A percentile compares a stretch with the other conserved stretches of the same genome.
Conservation (phyloP, 2,888 invertebrate species). For the Eristalis pertinax region DNA sequence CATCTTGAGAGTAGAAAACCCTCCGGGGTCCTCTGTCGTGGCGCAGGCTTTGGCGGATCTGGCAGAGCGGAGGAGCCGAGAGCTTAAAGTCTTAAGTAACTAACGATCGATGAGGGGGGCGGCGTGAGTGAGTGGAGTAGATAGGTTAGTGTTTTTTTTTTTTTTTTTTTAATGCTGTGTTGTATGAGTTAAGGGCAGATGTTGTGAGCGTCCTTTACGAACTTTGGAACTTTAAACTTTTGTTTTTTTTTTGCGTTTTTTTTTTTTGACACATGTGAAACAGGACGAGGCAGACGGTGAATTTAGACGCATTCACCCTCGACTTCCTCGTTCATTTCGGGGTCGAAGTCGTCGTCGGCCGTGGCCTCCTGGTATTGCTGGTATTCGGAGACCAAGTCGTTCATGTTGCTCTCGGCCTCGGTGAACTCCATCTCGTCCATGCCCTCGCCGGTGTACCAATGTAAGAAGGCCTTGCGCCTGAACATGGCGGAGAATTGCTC, state of each 20-base stretch:
- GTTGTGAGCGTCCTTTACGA: slow-evolving; percentile 50
- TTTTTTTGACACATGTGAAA: too few relatives aligned
- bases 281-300: not conserved
- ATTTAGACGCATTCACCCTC: slow-evolving; percentile 82
- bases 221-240: slow-evolving; percentile 64
- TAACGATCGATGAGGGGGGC: slow-evolving; percentile 36
- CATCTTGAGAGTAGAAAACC: slow-evolving; percentile 10
- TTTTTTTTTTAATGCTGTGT: not conserved
- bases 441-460: slow-evolving; percentile 95
- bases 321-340: slow-evolving; percentile 87
- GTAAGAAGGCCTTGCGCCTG: slow-evolving; percentile 89
- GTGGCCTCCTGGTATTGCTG: slow-evolving; percentile 97
- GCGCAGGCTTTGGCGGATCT: slow-evolving; percentile 3
- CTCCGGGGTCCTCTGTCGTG: not conserved
- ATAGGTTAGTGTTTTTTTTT: not conserved
- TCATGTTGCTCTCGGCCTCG: slow-evolving; percentile 97
- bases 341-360: slow-evolving; percentile 93
- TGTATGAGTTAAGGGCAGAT: slow-evolving; percentile 36
- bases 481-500: slow-evolving; percentile 91
- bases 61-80: slow-evolving; percentile 3
- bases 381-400: slow-evolving; percentile 94
- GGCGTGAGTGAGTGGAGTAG: not conserved
- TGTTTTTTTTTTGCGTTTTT: not conserved
- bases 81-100: slow-evolving; percentile 32
- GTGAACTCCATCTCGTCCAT: slow-evolving; percentile 99